Evolutionary conservation across 1,140 invertebrate species (phyloP).

Genomic region (Augochlora pura): DNA sequence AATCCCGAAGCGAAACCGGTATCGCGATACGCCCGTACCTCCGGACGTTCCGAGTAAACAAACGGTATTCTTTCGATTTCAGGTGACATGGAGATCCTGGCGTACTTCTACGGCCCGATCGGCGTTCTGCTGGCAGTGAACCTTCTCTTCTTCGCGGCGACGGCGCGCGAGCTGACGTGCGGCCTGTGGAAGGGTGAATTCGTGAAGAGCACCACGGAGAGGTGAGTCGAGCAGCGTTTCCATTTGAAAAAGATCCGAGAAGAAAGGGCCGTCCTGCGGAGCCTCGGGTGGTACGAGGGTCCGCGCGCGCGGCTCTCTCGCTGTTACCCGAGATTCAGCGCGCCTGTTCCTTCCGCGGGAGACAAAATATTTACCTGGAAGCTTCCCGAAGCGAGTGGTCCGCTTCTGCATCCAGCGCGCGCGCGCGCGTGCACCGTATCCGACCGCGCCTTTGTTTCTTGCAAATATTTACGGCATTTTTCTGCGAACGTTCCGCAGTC

Average conservation of each 20-base stretch:
- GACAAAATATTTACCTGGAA: constrained; percentile 26
- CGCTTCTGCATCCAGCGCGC: background rate
- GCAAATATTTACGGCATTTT: constrained; percentile 33
- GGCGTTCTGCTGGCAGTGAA: constrained; percentile 88
- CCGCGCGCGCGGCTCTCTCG: background rate
- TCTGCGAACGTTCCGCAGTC: constrained; percentile 5
- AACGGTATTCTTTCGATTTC: constrained; percentile 67
- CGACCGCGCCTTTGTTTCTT: background rate
- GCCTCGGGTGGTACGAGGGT: too few species aligned
- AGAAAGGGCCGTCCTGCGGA: too few species aligned
- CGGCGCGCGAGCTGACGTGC: constrained; percentile 91
- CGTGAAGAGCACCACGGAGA: constrained; percentile 92
- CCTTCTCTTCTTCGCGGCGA: constrained; percentile 88
- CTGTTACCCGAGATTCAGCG: background rate
- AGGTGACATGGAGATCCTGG: constrained; percentile 88
- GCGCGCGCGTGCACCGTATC: background rate
- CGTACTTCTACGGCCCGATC: constrained; percentile 91
- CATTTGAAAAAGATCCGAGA: background rate
- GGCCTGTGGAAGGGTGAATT: constrained; percentile 92
- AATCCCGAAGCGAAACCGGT: too few species aligned
- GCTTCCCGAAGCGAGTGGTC: background rate
- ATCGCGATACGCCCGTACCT: too few species aligned
- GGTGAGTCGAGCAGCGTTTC: constrained; percentile 78
- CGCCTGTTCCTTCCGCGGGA: background rate
- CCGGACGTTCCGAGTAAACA: background rate